phyloP scores from a whole-genome alignment of 1,140 invertebrate species.

The Limonius californicus region DNA sequence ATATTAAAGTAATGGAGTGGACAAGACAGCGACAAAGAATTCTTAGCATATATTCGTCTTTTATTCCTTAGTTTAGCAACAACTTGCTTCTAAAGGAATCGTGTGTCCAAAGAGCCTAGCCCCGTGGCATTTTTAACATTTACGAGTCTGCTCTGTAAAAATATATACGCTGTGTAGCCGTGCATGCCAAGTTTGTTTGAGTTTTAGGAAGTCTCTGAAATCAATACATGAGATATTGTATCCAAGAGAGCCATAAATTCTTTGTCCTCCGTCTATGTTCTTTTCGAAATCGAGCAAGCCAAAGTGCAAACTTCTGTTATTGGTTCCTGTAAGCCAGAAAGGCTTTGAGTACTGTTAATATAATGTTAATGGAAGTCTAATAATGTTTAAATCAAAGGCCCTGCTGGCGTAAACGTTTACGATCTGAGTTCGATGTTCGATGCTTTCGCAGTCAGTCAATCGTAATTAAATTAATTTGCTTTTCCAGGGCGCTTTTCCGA shows the following conservation, averaged over 20 bases:
- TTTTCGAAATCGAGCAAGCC: not conserved
- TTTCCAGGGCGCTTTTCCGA: too few relatives aligned
- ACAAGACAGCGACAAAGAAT: too few relatives aligned
- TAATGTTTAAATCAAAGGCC: slow-evolving; percentile 6
- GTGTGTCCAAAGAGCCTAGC: too few relatives aligned
- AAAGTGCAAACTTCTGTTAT: slow-evolving; percentile 10
- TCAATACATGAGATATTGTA: slow-evolving; percentile 9
- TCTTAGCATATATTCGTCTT: too few relatives aligned
- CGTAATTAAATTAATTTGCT: slow-evolving; percentile 5
- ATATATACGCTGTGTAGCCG: not conserved
- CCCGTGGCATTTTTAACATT: too few relatives aligned
- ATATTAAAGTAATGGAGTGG: too few relatives aligned
- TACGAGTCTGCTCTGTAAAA: too few relatives aligned
- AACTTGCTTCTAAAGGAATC: too few relatives aligned
- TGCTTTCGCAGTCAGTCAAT: not conserved
- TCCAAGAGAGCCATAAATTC: slow-evolving; percentile 7
- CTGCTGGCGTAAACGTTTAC: not conserved
- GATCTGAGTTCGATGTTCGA: not conserved
- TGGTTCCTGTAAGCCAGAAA: not conserved
- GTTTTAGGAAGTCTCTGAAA: slow-evolving; percentile 3
- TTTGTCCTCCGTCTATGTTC: slow-evolving; percentile 3
- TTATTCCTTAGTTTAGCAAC: too few relatives aligned
- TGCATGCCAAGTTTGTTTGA: slow-evolving; percentile 10
- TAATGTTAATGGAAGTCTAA: not conserved
- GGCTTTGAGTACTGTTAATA: not conserved